Percentiles rank a stretch among this genome's conserved stretches.
Conservation (phyloP, 2,797 vertebrate species). For the Ciconia nigra region DNA sequence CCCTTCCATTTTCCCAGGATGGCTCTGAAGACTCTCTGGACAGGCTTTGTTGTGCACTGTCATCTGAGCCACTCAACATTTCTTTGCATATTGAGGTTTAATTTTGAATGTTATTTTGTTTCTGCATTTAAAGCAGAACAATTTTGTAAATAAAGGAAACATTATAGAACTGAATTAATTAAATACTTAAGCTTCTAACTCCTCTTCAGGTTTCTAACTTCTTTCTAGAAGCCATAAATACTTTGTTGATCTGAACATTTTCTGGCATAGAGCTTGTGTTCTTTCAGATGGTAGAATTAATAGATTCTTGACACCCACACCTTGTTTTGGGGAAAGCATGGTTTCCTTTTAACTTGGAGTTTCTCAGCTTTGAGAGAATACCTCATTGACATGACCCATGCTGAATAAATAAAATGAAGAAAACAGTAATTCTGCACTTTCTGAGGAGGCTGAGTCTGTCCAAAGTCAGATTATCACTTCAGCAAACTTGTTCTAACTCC, state of each 20-base stretch:
- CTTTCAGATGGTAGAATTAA: background rate
- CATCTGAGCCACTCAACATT: background rate
- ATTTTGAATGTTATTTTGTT: background rate
- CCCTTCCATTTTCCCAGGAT: background rate
- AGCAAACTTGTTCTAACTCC: background rate
- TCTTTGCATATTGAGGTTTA: background rate
- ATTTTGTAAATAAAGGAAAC: background rate
- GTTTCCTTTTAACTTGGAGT: background rate
- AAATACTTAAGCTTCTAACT: background rate
- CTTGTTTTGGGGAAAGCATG: background rate
- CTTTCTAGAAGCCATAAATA: background rate
- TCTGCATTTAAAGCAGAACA: background rate
- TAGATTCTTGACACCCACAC: background rate
- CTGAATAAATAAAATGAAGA: background rate
- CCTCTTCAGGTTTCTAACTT: background rate
- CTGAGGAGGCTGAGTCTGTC: background rate
- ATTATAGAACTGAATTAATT: background rate
- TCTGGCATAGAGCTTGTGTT: background rate
- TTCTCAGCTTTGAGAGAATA: background rate
- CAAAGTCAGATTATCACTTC: background rate
- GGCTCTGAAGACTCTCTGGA: background rate
- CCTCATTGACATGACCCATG: background rate
- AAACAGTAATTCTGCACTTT: background rate
- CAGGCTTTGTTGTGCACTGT: background rate
- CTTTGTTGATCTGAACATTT: background rate